Conservation (phyloP, 2,888 invertebrate species). For the Dryomyza anilis region DNA sequence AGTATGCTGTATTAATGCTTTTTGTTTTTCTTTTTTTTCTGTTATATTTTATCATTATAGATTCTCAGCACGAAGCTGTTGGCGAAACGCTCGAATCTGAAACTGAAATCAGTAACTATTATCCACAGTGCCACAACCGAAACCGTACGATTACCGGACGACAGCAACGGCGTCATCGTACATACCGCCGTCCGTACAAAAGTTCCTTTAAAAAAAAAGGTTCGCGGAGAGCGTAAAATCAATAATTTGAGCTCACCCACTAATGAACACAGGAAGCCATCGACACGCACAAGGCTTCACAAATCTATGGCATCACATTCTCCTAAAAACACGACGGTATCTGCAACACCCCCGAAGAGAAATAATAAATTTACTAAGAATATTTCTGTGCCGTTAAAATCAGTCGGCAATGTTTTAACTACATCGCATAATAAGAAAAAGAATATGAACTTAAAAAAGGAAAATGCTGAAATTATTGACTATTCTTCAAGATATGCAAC, state of each 20-base stretch:
- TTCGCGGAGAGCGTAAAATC: constrained; percentile 61
- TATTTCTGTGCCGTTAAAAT: too few relatives aligned
- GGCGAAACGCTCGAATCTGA: constrained; percentile 79
- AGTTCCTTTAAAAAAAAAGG: constrained; percentile 85
- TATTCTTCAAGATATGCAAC: constrained; percentile 62
- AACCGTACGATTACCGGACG: constrained; percentile 81
- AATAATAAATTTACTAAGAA: too few relatives aligned
- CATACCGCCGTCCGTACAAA: constrained; percentile 87
- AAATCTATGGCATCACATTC: constrained; percentile 39
- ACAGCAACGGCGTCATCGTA: constrained; percentile 76
- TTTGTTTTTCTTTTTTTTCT: constrained; percentile 22
- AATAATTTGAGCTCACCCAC: constrained; percentile 37
- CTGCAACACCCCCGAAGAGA: constrained; percentile 1
- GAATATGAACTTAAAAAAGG: constrained; percentile 60
- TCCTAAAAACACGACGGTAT: neutral
- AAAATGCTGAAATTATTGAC: constrained; percentile 72
- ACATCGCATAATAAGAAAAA: constrained; percentile 49
- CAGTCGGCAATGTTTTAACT: too few relatives aligned
- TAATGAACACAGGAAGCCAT: constrained; percentile 50
- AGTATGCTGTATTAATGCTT: neutral
- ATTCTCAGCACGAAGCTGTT: constrained; percentile 79
- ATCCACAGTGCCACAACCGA: constrained; percentile 90
- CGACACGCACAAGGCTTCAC: constrained; percentile 61
- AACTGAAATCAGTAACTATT: constrained; percentile 85
- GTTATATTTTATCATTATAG: constrained; percentile 59